Conservation (phyloP, 2,888 invertebrate species). For the Scaptomyza reducta region DNA sequence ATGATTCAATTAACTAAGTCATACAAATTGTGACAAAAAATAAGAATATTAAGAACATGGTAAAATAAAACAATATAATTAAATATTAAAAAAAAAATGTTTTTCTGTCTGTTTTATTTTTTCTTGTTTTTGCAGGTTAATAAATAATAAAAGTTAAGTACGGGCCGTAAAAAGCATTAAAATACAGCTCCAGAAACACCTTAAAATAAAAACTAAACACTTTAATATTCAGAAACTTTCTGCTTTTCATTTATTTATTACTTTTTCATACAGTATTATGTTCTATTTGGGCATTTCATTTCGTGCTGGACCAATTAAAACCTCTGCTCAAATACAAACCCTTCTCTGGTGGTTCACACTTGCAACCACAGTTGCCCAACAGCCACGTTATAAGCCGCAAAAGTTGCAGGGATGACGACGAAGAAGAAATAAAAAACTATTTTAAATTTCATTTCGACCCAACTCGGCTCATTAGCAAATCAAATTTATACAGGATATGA, state of each 20-base stretch:
- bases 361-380: slow-evolving; percentile 62
- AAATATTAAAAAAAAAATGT: slow-evolving; percentile 16
- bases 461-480: slow-evolving; percentile 69
- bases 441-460: slow-evolving; percentile 68
- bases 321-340: slow-evolving; percentile 51
- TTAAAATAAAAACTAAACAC: not conserved
- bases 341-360: slow-evolving; percentile 57
- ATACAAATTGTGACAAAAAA: slow-evolving; percentile 54
- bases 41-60: slow-evolving; percentile 48
- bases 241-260: slow-evolving; percentile 26
- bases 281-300: slow-evolving; percentile 24
- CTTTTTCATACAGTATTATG: slow-evolving; percentile 8
- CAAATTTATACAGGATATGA: slow-evolving; percentile 66
- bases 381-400: slow-evolving; percentile 65
- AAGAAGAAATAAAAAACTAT: slow-evolving; percentile 48
- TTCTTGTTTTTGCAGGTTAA: too few species aligned
- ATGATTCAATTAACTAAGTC: slow-evolving; percentile 44
- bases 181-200: too few species aligned
- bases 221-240: slow-evolving; percentile 26
- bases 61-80: slow-evolving; percentile 47
- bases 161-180: too few species aligned
- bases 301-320: slow-evolving; percentile 57
- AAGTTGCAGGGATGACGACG: slow-evolving; percentile 10
- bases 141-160: not conserved
- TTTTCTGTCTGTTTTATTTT: not conserved